Percentiles rank a stretch among this genome's conserved stretches.
phyloP scores from a whole-genome alignment of 2,113 vertebrate genomes.

The Takifugu flavidus region DNA sequence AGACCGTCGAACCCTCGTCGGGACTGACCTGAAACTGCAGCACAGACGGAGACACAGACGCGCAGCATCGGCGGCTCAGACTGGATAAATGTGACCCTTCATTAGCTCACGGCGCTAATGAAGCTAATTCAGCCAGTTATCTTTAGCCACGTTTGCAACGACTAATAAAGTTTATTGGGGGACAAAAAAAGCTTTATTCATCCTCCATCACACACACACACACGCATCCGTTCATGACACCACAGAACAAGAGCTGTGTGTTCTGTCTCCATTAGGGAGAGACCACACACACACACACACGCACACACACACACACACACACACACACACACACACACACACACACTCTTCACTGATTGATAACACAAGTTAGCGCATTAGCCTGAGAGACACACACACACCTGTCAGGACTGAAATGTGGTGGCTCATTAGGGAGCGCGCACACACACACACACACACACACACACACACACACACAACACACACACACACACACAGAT shows the following conservation, averaged over 20 bases:
- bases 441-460: conserved; percentile 19
- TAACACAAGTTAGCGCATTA: conserved; percentile 16
- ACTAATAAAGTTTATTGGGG: too few relatives aligned
- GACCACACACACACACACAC: conserved; percentile 16
- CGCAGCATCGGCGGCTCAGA: too few relatives aligned
- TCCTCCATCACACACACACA: neutral
- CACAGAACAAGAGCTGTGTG: neutral
- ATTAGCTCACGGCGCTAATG: neutral
- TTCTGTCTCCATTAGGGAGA: conserved; percentile 8
- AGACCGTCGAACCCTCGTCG: too few relatives aligned
- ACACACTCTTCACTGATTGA: conserved; percentile 16
- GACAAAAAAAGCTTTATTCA: neutral
- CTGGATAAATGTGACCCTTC: neutral
- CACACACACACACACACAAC: conserved; percentile 13
- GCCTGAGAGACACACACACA: conserved; percentile 7
- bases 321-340: conserved; percentile 22
- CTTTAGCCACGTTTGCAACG: too few relatives aligned
- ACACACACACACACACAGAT: conserved; percentile 12
- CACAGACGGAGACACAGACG: too few relatives aligned
- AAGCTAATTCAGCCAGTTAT: too few relatives aligned
- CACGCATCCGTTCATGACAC: neutral
- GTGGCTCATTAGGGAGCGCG: conserved; percentile 27
- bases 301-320: conserved; percentile 16
- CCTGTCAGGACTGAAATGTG: conserved; percentile 22
- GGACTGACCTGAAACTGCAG: too few relatives aligned